These are phyloP conservation scores for Pseudois nayaur DNA, from an alignment of 2,113 vertebrate genomes.

Conservation along the genomic window DNA sequence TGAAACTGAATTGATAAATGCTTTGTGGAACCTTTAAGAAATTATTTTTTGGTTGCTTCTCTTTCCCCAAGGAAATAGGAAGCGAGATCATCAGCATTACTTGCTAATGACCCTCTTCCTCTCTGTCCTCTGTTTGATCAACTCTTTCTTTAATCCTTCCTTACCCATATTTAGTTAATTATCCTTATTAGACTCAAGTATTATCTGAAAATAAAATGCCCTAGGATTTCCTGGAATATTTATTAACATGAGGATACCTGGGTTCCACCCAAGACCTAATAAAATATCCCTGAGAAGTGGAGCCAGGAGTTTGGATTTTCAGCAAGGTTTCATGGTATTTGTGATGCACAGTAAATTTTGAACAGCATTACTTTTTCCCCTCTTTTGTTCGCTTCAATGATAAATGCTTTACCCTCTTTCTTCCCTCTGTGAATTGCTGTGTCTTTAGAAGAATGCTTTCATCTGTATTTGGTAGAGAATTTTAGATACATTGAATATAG, in stretches of 20 bases:
- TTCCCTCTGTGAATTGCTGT: not conserved
- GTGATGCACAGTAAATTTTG: not conserved
- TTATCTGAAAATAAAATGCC: not conserved
- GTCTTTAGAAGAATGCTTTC: not conserved
- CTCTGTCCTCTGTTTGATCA: not conserved
- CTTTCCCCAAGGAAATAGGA: not conserved
- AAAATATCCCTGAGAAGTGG: not conserved
- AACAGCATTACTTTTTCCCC: not conserved
- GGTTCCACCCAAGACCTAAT: not conserved
- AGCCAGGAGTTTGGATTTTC: not conserved
- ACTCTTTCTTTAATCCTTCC: not conserved
- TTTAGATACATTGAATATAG: not conserved
- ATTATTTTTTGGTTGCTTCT: not conserved
- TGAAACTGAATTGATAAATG: not conserved
- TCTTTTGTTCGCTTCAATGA: not conserved
- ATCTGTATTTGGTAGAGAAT: not conserved
- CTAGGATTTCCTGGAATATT: not conserved
- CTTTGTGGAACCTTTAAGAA: not conserved
- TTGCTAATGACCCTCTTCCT: not conserved
- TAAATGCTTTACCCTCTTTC: not conserved
- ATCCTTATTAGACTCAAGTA: not conserved
- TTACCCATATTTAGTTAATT: not conserved
- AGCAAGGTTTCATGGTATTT: not conserved
- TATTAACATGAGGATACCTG: not conserved
- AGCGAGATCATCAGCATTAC: not conserved